A percentile compares a stretch with the other conserved stretches of the same genome.
These are phyloP conservation scores for Eleginops maclovinus DNA, from an alignment of 2,113 vertebrate genomes.

Conservation along the genomic window DNA sequence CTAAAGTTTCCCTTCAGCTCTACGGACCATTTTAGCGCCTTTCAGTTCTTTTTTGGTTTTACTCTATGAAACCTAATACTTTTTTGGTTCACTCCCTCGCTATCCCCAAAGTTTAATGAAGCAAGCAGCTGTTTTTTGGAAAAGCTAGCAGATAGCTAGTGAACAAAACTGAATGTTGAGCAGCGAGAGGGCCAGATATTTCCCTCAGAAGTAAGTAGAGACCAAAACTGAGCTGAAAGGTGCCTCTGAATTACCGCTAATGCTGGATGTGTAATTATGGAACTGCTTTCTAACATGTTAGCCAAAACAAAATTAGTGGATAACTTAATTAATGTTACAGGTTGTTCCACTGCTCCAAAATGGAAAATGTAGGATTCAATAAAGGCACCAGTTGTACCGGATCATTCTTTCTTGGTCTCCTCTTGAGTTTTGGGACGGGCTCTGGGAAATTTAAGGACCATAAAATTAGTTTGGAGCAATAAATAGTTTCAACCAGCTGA, in stretches of 20 bases:
- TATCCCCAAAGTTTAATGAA: too few relatives aligned
- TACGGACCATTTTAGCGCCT: neutral
- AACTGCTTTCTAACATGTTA: neutral
- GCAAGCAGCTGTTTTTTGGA: neutral
- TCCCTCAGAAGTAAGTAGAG: neutral
- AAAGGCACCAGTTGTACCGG: neutral
- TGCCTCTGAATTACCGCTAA: neutral
- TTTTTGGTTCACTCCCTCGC: neutral
- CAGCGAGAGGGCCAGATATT: neutral
- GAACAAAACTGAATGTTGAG: neutral
- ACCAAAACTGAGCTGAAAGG: neutral
- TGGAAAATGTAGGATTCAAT: neutral
- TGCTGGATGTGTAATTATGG: neutral
- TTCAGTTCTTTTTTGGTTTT: neutral
- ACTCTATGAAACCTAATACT: too few relatives aligned
- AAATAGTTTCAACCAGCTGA: constrained; percentile 55
- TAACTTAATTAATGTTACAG: neutral
- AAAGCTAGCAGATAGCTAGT: neutral
- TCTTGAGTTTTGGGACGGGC: constrained; percentile 16
- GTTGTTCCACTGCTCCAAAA: neutral
- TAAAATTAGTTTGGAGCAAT: constrained; percentile 50
- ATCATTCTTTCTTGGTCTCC: neutral
- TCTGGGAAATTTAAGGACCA: constrained; percentile 42
- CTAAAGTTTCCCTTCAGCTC: neutral
- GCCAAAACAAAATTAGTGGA: neutral